Evolutionary conservation across 2,888 invertebrate species (phyloP), one percentile per base, ranked within the genome.

Genomic region (Drosophila meridionalis): DNA sequence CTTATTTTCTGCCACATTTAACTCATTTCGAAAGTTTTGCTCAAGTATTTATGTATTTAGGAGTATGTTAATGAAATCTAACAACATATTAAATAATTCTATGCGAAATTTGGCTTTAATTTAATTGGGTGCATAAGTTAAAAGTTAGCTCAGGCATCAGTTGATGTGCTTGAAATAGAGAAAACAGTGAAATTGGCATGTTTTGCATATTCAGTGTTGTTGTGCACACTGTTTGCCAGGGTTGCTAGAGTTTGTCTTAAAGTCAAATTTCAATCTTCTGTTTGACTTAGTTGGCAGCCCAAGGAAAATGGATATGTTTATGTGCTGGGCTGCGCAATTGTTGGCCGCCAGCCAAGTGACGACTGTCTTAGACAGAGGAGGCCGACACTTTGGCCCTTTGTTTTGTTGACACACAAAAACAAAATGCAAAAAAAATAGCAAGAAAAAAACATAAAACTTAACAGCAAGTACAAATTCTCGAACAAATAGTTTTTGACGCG

Each of bases 401-500:
- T 84, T 76, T 73, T 72, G 68, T 83, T 77, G 77, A 77, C 70
- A 67, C 45, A 76, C 62, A 63, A 52, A 68, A 65, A 38, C 40
- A 59, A 8, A 60, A 36, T 2, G 11, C 28, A 26, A 50, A 48
- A 53, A 20, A 6, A 60, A 11, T 26, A 45, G 28, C 26, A 71
- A 47, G 2, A 40, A 12, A 42, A n/a, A 43, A 20, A 20, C 20
- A 20, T 20, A 20, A 59, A 56, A 67, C 64, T 57, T 53, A 57
- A 76, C 55, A 74, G 55, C 62, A 77, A 74, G 55, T 62, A 85
- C 71, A 80, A 82, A 70, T 80, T 72, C 74, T 60, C 80, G 57
- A 78, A 63, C 76, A 76, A 86, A 88, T 83, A 86, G 73, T 86
- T 85, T 86, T 83, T 85, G 81, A 85, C 74, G 86, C 83, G 68